Percentiles rank a stretch among this genome's conserved stretches.
Conservation (phyloP, 37 sponge, comb jelly and placozoan species). For the Tethya wilhelma region DNA sequence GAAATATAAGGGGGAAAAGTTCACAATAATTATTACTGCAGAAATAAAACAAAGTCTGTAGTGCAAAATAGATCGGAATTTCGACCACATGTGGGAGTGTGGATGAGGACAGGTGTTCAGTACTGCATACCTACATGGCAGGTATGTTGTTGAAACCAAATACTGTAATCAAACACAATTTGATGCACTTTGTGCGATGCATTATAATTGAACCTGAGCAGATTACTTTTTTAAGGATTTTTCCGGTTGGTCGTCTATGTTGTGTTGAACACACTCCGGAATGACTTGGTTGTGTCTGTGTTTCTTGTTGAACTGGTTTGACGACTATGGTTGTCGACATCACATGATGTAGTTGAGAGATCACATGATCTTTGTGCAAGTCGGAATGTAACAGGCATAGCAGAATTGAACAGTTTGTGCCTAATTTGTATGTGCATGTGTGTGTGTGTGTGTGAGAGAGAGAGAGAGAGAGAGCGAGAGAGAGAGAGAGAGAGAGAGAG, state of each 20-base stretch:
- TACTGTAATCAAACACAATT: not conserved
- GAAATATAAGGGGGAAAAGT: not conserved
- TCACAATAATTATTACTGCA: no score
- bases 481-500: not conserved
- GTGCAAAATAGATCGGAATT: not conserved
- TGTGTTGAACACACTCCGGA: not conserved
- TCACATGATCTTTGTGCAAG: slow-evolving; percentile 52
- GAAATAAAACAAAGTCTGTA: not conserved
- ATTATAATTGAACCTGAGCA: no score
- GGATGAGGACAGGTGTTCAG: not conserved
- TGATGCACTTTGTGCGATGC: not conserved
- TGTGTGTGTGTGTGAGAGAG: not conserved
- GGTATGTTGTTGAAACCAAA: not conserved
- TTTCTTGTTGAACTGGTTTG: not conserved
- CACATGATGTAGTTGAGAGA: slow-evolving; percentile 31
- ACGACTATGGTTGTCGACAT: slow-evolving; percentile 26
- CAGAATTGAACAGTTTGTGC: not conserved
- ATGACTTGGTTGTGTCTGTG: not conserved
- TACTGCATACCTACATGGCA: not conserved
- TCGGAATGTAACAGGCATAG: slow-evolving; percentile 51
- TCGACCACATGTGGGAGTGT: not conserved
- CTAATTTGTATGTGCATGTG: not conserved
- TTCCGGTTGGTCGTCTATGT: slow-evolving; percentile 63
- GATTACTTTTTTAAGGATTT: slow-evolving; percentile 51
- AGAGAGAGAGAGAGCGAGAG: not conserved